These are phyloP conservation scores for Anthopleura sola DNA, from an alignment of 64 coral and sea anemone genomes.

Conservation along the genomic window DNA sequence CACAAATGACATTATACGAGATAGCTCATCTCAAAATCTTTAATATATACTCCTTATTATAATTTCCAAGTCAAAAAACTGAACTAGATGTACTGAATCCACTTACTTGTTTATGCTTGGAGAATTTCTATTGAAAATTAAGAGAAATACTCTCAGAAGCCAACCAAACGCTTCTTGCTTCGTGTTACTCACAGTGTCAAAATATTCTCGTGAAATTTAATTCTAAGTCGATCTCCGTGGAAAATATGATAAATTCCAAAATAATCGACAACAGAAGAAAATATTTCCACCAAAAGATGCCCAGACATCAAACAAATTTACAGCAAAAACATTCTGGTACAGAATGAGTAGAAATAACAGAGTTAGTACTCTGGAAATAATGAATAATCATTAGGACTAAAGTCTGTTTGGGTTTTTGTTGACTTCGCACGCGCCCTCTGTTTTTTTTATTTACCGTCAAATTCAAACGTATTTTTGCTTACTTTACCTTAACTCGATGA, in stretches of 20 bases:
- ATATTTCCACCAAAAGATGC: background rate
- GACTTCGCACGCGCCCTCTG: background rate
- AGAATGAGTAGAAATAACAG: background rate
- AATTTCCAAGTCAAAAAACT: background rate
- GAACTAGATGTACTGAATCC: background rate
- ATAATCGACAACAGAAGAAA: background rate
- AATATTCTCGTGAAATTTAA: background rate
- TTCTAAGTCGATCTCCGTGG: background rate
- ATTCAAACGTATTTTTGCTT: background rate
- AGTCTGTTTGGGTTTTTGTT: background rate
- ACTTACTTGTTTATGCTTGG: background rate
- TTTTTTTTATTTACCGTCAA: background rate
- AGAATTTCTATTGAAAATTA: background rate
- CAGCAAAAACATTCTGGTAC: background rate
- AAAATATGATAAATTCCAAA: background rate
- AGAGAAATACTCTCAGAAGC: background rate
- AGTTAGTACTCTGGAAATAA: too few species aligned
- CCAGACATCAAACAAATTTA: background rate
- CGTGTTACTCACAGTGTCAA: background rate
- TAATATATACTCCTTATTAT: background rate
- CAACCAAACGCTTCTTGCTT: background rate
- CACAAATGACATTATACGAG: background rate
- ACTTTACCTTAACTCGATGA: background rate
- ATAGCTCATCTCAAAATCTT: background rate
- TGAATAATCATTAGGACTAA: background rate